Evolutionary conservation across 2,888 invertebrate species (phyloP), one percentile per base, ranked within the genome.

Genomic region (Rugalucina vietnamica): DNA sequence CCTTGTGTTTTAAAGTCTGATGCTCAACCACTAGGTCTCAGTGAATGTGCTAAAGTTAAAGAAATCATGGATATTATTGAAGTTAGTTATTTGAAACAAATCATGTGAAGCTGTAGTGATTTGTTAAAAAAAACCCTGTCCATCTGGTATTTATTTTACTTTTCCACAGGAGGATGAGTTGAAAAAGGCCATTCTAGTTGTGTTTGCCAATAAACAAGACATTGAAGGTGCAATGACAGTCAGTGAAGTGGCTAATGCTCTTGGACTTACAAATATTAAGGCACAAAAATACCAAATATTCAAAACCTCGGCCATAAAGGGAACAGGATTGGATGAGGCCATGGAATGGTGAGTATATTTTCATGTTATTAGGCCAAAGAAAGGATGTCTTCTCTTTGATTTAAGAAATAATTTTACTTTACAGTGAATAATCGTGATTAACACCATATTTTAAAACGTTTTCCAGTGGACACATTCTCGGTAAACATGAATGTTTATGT

Each of bases 281-380:
- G 98, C 98, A 95, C 96, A 99, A 94, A 99, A 99, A 94, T 99
- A 99, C 96, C 99, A 99, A 96, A 99, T 99, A 94, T 99, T 99
- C 95, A 99, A 99, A 96, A 99, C 99, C 1, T 99, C 99, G 0
- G 99, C 99, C 70, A 98, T 98, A 90, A 98, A 99, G 95, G 99
- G 99, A 36, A 99, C 99, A 95, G 99, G 99, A 0, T 96, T 99
- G 74, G 99, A 99, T 95, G 98, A 98, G 95, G 99, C 99, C 85
- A 99, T 99, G 99, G 99, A 99, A 95, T 99, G 99, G 99, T 96
- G 91, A 91, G 90, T 87, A 29, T 43, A 50, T 49, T n/a, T 65
- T 43, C 34, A 14, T 27, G n/a, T n/a, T n/a, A n/a, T n/a, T n/a
- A n/a, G n/a, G n/a, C n/a, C n/a, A n/a, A n/a, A n/a, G 43, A 14